These are phyloP conservation scores for Agapostemon virescens DNA, from an alignment of 2,888 invertebrate genomes.

Conservation along the genomic window DNA sequence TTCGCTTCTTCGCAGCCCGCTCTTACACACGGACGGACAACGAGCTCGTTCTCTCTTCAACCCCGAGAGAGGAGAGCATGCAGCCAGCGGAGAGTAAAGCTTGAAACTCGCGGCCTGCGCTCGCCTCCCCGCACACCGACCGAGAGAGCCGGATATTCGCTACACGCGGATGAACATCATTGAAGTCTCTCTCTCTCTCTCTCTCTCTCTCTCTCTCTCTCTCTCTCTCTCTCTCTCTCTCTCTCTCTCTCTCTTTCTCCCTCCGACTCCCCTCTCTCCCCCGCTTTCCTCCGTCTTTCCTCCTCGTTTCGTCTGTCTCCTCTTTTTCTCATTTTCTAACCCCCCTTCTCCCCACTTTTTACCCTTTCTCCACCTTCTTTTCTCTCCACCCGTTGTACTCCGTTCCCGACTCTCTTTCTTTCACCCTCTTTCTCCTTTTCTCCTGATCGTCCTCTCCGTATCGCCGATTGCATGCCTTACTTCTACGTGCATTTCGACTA, in stretches of 20 bases:
- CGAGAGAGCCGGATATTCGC: constrained; percentile 66
- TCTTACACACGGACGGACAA: constrained; percentile 17
- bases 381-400: constrained; percentile 8
- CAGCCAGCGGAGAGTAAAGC: constrained; percentile 36
- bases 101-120: constrained; percentile 47
- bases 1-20: constrained; percentile 11
- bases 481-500: constrained; percentile 57
- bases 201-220: neutral
- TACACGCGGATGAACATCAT: constrained; percentile 74
- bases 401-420: neutral
- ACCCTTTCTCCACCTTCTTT: constrained; percentile 20
- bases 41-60: constrained; percentile 9
- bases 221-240: constrained; percentile 31
- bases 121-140: constrained; percentile 34
- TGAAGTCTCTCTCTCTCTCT: constrained; percentile 57
- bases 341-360: constrained; percentile 19
- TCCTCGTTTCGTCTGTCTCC: constrained; percentile 14
- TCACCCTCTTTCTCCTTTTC: too few species aligned
- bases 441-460: neutral
- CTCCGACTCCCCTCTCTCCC: too few species aligned
- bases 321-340: constrained; percentile 28
- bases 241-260: constrained; percentile 18
- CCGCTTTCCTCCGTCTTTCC: constrained; percentile 17
- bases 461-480: constrained; percentile 41
- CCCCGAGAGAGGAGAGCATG: constrained; percentile 22